These are phyloP conservation scores for Ispidina lecontei DNA, from an alignment of 2,797 vertebrate species.

Conservation along the genomic window DNA sequence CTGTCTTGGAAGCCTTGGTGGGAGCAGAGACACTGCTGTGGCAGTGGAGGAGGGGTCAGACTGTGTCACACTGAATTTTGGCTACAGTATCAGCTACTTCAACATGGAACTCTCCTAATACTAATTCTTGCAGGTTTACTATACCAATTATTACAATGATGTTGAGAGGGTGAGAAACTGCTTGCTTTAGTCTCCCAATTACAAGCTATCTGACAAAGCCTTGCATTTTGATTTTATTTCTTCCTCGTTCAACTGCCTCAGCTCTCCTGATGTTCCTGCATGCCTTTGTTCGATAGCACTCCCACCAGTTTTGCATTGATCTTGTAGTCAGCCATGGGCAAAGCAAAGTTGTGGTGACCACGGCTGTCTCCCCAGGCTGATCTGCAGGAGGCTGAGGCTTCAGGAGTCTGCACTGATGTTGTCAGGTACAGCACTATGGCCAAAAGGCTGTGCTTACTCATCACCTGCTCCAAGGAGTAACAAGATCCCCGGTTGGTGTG, in stretches of 20 bases:
- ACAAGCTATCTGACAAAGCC: neutral
- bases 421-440: rapidly evolving
- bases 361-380: neutral
- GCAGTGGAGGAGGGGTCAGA: neutral
- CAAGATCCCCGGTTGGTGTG: rapidly evolving
- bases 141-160: neutral
- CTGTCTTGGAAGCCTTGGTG: neutral
- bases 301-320: rapidly evolving
- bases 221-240: neutral
- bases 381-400: neutral
- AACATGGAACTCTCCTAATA: neutral
- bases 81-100: neutral
- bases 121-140: neutral
- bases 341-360: rapidly evolving
- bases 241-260: neutral
- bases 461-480: neutral
- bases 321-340: neutral
- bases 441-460: rapidly evolving
- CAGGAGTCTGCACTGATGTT: rapidly evolving
- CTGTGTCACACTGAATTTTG: neutral
- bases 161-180: neutral
- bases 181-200: neutral
- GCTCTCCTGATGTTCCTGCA: rapidly evolving
- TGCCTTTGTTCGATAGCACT: neutral
- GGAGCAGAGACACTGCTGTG: neutral